Evolutionary conservation across 2,888 invertebrate genomes (phyloP).

Genomic region (Oxyteleia sp.): DNA sequence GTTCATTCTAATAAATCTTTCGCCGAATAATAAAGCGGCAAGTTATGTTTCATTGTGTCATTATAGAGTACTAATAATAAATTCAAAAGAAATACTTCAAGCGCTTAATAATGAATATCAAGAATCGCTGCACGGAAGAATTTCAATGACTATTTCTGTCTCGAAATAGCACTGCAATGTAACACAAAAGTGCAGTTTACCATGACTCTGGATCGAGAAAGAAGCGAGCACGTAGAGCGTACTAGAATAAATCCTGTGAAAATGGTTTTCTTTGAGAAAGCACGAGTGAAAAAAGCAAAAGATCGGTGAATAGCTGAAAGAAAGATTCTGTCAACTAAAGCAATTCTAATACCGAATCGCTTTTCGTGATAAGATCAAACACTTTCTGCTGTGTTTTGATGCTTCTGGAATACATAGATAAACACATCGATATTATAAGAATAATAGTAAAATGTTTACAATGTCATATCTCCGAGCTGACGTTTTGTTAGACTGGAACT

Average conservation of each 20-base stretch:
- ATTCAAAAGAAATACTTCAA: conserved; percentile 20
- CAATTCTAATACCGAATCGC: conserved; percentile 36
- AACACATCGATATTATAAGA: too few relatives aligned
- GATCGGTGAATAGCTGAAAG: conserved; percentile 33
- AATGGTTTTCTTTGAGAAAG: conserved; percentile 62
- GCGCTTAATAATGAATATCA: conserved; percentile 31
- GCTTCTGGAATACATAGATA: conserved; percentile 2
- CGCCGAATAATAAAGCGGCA: too few relatives aligned
- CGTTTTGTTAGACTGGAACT: too few relatives aligned
- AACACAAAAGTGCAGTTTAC: conserved; percentile 54
- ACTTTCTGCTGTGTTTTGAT: conserved; percentile 12
- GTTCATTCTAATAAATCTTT: too few relatives aligned
- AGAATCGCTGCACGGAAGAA: conserved; percentile 11
- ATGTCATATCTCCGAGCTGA: too few relatives aligned
- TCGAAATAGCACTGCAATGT: conserved; percentile 34
- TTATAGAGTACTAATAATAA: conserved; percentile 23
- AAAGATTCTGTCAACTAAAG: conserved; percentile 49
- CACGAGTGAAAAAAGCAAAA: conserved; percentile 25
- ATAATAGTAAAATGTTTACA: too few relatives aligned
- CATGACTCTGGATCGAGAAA: conserved; percentile 45
- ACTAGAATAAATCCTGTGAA: conserved; percentile 57
- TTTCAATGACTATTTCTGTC: conserved; percentile 34
- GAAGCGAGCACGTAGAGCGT: conserved; percentile 43
- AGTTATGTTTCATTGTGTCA: neutral
- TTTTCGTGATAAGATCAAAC: conserved; percentile 44